Base-by-base conservation (phyloP, 2,797 vertebrate genomes). In the Erpetoichthys calabaricus region DNA sequence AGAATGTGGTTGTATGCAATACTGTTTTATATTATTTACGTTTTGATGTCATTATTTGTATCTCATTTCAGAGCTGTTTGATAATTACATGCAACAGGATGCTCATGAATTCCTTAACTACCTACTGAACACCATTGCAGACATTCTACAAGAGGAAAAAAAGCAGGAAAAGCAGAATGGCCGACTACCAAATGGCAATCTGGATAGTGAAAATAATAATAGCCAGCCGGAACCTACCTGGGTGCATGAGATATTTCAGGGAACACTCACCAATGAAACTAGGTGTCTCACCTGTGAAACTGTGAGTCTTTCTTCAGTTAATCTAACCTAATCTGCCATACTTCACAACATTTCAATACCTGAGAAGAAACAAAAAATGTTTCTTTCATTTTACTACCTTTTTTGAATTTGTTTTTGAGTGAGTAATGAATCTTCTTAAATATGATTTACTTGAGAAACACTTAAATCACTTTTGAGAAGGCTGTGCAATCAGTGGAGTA, bases 201-300 rank as follows among this genome's bases (percentile, higher is more conserved):
- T 92, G 6, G 92, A 94, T 70, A 89, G 80, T 5, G 92, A 96
- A 47, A 83, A 67, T 53, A 76, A 65, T 56, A 77, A 67, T 68
- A 77, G 76, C 71, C 68, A 67, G 0, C 78, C 83, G 60, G 82
- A 86, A 68, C 82, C 84, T 45, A 86, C 77, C 1, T 86, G 79
- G 81, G 78, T 83, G 60, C 79, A 81, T 64, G 79, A 80, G 70
- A 82, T 85, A 68, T 88, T 88, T 80, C 86, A 88, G 81, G 86
- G 86, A 74, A 88, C 84, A 8, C 71, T 90, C 72, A 91, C 89
- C 60, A 88, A 86, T 54, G 86, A 88, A 78, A 88, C 83, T 70
- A 84, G 84, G 68, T 88, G 86, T 86, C 84, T 88, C 69, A 86
- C 84, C 0, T 88, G 85, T 77, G 85, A 82, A 84, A 91, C 85